Conservation (phyloP, 2,797 vertebrate species). For the Anguilla marmorata region DNA sequence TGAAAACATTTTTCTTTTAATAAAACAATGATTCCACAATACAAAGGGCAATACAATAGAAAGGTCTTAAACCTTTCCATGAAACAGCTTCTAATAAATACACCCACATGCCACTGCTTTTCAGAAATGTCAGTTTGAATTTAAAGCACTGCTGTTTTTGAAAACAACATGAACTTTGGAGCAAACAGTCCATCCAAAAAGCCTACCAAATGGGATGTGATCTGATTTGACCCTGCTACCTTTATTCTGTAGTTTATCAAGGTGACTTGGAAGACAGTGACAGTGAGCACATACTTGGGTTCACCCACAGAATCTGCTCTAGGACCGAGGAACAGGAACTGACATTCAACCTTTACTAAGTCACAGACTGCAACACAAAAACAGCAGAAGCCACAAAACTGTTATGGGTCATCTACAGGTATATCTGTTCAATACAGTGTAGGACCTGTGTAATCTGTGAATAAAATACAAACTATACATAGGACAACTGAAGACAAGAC, state of each 20-base stretch:
- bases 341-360: constrained; percentile 1
- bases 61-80: background rate
- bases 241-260: background rate
- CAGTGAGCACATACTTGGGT: background rate
- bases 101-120: background rate
- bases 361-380: background rate
- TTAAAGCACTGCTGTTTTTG: background rate
- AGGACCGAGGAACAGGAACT: constrained; percentile 4
- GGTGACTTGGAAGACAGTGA: background rate
- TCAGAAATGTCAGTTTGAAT: background rate
- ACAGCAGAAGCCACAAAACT: background rate
- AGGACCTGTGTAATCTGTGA: background rate
- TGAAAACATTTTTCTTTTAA: background rate
- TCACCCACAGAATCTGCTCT: background rate
- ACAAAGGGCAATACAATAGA: background rate
- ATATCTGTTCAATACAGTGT: background rate
- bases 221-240: background rate
- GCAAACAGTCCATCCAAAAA: background rate
- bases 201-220: background rate
- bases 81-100: background rate
- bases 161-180: background rate
- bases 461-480: background rate
- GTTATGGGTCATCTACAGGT: background rate
- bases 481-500: background rate
- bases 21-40: background rate